Base-by-base conservation (phyloP, 2,113 vertebrate genomes). In the Lepisosteus oculatus region DNA sequence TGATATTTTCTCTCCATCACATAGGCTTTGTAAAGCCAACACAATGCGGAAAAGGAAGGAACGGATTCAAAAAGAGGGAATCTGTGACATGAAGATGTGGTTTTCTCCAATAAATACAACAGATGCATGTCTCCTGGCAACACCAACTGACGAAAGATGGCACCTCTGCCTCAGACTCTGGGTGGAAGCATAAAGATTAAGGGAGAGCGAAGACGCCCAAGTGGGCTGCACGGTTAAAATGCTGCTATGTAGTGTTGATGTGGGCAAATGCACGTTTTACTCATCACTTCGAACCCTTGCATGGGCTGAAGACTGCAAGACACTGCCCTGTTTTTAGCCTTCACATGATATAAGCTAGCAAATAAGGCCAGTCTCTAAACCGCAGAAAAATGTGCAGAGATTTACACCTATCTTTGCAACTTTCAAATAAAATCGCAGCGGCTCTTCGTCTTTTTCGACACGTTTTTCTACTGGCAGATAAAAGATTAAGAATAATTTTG, bases 31-130 rank as follows among this genome's bases (percentile, higher is more conserved):
- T 66, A 9, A 57, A 55, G 41, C 43, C 42, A 43, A 14, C 41
- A 45, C 12, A 54, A 72, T 61, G 9, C 65, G 47, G 11, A 9
- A 42, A n/a, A 11, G 9, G 43, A 61, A 43, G 29, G 43, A 14
- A 51, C 43, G 67, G 29, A 29, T 45, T 4, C 43, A 42, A 59
- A 43, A 61, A 13, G 44, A 11, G 17, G 45, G 62, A 61, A 61
- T 41, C 72, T 43, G 56, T 17, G 15, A 17, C 11, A 54, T 4
- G n/a, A 41, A 73, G 17, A 11, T 67, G n/a, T 4, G 15, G 14
- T 44, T 71, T 64, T 64, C 14, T 55, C 61, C 72, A 42, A 11
- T 65, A 15, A 73, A 55, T 73, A 17, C 65, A 56, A n/a, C 43
- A 14, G 43, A 51, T 29, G 17, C 14, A n/a, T 67, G 43, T 67